These are phyloP conservation scores for Leucozona laternaria DNA, from an alignment of 2,888 invertebrate genomes.

Conservation along the genomic window DNA sequence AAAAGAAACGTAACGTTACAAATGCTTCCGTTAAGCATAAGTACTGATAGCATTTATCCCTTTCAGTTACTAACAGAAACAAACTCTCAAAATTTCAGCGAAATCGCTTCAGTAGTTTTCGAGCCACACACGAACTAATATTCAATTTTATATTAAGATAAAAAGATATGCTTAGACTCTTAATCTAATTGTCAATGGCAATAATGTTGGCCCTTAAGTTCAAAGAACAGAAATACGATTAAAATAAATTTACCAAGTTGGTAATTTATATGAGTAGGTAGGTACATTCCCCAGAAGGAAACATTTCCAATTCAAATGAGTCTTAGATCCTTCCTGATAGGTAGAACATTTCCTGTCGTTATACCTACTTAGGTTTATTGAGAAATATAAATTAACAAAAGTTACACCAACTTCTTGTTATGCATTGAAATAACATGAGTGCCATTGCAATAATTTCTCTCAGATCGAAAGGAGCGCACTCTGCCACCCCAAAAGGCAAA, in stretches of 20 bases:
- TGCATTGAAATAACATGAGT: constrained; percentile 6
- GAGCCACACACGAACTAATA: too few species aligned
- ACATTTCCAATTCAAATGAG: background rate
- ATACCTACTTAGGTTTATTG: background rate
- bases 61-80: too few species aligned
- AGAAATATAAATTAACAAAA: constrained; percentile 29
- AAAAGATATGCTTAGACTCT: too few species aligned
- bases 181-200: background rate
- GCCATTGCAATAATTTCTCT: constrained; percentile 17
- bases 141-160: too few species aligned
- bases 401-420: constrained; percentile 24
- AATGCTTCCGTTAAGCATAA: too few species aligned
- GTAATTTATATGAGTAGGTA: background rate
- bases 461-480: background rate
- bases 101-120: too few species aligned
- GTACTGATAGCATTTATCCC: too few species aligned
- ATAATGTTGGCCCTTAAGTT: background rate
- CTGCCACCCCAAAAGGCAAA: background rate
- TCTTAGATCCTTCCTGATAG: background rate
- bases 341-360: background rate
- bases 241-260: background rate
- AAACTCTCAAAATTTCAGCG: too few species aligned
- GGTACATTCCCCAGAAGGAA: background rate
- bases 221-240: background rate
- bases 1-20: too few species aligned